Percentiles rank a stretch among this genome's conserved stretches.
Conservation (phyloP, 2,113 vertebrate genomes). For the Megaceryle torquata region DNA sequence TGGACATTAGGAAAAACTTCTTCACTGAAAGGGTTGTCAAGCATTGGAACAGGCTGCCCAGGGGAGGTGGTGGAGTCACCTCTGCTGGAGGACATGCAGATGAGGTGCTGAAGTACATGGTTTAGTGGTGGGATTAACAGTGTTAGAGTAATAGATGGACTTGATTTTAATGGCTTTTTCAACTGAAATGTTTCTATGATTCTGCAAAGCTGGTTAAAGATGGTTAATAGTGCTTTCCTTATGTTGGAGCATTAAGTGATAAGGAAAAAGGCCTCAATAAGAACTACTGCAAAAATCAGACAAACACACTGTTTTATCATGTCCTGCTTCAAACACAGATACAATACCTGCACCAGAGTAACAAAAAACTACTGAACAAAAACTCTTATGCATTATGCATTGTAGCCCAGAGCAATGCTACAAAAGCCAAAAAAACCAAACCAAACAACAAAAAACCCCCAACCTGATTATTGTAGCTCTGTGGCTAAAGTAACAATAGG, state of each 20-base stretch:
- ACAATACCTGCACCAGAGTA: background rate
- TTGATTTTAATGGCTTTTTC: background rate
- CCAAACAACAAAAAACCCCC: background rate
- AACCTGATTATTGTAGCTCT: background rate
- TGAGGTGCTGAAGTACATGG: background rate
- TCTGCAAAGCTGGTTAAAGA: background rate
- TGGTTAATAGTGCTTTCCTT: background rate
- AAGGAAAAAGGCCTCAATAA: background rate
- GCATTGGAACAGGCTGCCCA: background rate
- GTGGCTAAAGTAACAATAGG: background rate
- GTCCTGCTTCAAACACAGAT: background rate
- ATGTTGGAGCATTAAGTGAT: background rate
- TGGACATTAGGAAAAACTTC: background rate
- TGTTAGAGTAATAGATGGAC: background rate
- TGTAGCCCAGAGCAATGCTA: background rate
- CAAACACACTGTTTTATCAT: background rate
- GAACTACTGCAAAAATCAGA: background rate
- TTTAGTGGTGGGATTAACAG: background rate
- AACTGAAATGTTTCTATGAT: background rate
- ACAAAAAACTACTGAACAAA: background rate
- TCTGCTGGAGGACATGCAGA: background rate
- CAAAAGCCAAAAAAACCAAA: background rate
- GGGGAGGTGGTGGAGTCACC: background rate
- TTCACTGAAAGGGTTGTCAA: background rate
- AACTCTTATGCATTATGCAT: background rate